Conservation (phyloP, 2,888 invertebrate genomes). For the Scaptomyza flava region DNA sequence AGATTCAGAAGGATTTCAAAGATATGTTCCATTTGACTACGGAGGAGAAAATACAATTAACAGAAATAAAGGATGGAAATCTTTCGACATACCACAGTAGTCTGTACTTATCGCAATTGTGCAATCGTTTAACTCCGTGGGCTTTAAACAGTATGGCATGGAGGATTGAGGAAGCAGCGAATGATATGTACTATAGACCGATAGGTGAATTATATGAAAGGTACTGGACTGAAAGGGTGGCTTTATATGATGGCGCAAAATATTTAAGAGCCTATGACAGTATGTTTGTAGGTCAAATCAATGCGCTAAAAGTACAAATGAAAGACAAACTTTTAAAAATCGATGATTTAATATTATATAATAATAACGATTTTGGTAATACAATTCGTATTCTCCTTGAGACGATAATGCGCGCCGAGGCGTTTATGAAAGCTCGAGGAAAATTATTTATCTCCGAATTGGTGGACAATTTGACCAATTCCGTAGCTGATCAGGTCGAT, state of each 20-base stretch:
- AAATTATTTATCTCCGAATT: conserved; percentile 22
- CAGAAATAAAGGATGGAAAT: neutral
- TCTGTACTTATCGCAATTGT: conserved; percentile 8
- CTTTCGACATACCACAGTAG: conserved; percentile 24
- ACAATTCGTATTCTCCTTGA: conserved; percentile 7
- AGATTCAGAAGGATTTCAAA: neutral
- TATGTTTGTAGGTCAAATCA: neutral
- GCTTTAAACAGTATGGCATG: too few relatives aligned
- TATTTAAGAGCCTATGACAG: neutral
- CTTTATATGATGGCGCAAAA: neutral
- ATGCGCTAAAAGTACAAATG: neutral
- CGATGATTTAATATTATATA: conserved; percentile 33
- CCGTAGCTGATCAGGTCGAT: neutral
- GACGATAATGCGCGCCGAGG: conserved; percentile 9
- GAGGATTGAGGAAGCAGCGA: too few relatives aligned
- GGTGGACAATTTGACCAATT: conserved; percentile 26
- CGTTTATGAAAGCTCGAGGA: conserved; percentile 30
- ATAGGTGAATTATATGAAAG: too few relatives aligned
- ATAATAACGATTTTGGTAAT: conserved; percentile 28
- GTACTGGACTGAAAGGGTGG: too few relatives aligned
- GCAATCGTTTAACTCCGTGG: conserved; percentile 3
- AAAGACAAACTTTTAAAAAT: conserved; percentile 13
- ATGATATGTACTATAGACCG: too few relatives aligned
- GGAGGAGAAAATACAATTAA: neutral
- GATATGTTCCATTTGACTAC: neutral